Percentiles rank a stretch among this genome's conserved stretches.
Evolutionary conservation across 2,888 invertebrate genomes (phyloP).

Genomic region (Baronia brevicornis): DNA sequence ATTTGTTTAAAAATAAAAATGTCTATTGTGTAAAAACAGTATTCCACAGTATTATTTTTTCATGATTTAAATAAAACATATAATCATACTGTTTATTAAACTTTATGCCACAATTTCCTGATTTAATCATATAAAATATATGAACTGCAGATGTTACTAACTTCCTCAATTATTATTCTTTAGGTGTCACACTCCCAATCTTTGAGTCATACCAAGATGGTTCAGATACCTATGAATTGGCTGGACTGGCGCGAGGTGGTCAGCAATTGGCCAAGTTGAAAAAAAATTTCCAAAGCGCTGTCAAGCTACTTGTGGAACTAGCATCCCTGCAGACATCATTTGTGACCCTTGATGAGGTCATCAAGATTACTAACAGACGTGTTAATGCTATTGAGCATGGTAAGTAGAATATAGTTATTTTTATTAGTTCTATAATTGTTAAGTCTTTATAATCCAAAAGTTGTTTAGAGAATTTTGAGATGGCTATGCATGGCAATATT

Average conservation of each 20-base stretch:
- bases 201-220: slow-evolving; percentile 97
- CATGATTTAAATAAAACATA: too few relatives aligned
- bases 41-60: too few relatives aligned
- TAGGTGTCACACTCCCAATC: slow-evolving; percentile 95
- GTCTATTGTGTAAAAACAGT: too few relatives aligned
- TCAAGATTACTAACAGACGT: slow-evolving; percentile 98
- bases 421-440: too few relatives aligned
- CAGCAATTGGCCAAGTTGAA: slow-evolving; percentile 97
- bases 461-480: too few relatives aligned
- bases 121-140: background rate
- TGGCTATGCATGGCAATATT: too few relatives aligned
- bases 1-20: background rate
- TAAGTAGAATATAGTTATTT: too few relatives aligned
- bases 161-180: slow-evolving; percentile 20
- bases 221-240: slow-evolving; percentile 95
- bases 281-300: slow-evolving; percentile 97
- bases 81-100: too few relatives aligned
- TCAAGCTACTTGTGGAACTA: slow-evolving; percentile 95
- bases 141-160: slow-evolving; percentile 1
- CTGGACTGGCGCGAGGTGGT: slow-evolving; percentile 97
- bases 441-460: too few relatives aligned
- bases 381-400: slow-evolving; percentile 99
- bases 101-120: background rate
- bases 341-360: slow-evolving; percentile 98
- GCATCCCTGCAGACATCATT: slow-evolving; percentile 99